Percentiles rank a stretch among this genome's conserved stretches.
phyloP scores from a whole-genome alignment of 2,888 invertebrate genomes.

The Cosmia pyralina region DNA sequence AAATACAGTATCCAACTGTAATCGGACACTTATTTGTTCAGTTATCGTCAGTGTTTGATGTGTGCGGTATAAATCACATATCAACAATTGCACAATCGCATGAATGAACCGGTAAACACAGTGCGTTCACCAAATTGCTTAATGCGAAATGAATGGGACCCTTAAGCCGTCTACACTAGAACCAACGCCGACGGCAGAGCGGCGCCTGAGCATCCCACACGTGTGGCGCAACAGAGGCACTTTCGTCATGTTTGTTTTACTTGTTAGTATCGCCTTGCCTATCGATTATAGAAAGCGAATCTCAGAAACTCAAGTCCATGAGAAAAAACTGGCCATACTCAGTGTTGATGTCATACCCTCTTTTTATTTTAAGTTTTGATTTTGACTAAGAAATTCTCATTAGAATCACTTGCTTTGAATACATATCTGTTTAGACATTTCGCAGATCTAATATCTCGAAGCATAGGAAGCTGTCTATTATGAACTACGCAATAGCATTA shows the following conservation, averaged over 20 bases:
- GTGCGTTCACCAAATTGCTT: slow-evolving; percentile 88
- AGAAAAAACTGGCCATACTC: slow-evolving; percentile 70
- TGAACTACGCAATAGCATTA: slow-evolving; percentile 64
- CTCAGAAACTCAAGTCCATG: slow-evolving; percentile 75
- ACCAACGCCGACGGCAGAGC: slow-evolving; percentile 76
- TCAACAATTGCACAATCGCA: slow-evolving; percentile 80
- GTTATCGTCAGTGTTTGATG: slow-evolving; percentile 67
- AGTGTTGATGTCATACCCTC: slow-evolving; percentile 72
- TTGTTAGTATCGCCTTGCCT: slow-evolving; percentile 83
- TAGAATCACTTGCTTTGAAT: slow-evolving; percentile 63
- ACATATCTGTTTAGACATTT: slow-evolving; percentile 59
- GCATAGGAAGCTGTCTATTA: slow-evolving; percentile 62
- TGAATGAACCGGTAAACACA: slow-evolving; percentile 87
- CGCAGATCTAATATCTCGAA: slow-evolving; percentile 53
- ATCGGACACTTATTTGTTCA: slow-evolving; percentile 38
- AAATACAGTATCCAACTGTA: slow-evolving; percentile 19
- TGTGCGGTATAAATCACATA: slow-evolving; percentile 73
- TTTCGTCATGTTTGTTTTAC: slow-evolving; percentile 87
- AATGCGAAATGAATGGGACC: slow-evolving; percentile 89
- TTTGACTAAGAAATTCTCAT: slow-evolving; percentile 64
- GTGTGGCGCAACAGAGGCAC: slow-evolving; percentile 88
- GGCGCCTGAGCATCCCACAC: slow-evolving; percentile 89
- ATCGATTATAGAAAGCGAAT: slow-evolving; percentile 85
- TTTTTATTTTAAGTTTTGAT: slow-evolving; percentile 63
- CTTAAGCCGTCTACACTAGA: slow-evolving; percentile 82